These are phyloP conservation scores for Medauroidea extradentata DNA, from an alignment of 1,140 invertebrate genomes.

Conservation along the genomic window DNA sequence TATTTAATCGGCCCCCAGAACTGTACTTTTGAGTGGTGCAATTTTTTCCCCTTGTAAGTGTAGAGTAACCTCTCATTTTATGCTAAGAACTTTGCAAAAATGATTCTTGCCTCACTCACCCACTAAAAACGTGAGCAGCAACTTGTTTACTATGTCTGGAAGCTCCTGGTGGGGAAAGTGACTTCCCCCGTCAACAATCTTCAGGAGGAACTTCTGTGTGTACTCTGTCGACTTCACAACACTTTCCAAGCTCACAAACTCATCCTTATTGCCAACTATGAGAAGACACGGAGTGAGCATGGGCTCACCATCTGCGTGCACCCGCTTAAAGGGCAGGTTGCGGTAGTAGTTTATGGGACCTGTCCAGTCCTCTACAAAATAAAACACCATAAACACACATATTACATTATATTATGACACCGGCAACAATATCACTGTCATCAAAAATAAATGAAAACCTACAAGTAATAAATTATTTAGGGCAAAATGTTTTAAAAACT, in stretches of 20 bases:
- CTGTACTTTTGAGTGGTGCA: too few species aligned
- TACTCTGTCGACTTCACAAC: conserved; percentile 63
- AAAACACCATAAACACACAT: background rate
- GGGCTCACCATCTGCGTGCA: conserved; percentile 38
- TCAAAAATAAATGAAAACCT: too few species aligned
- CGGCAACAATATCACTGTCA: too few species aligned
- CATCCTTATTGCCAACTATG: conserved; percentile 61
- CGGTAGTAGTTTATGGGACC: conserved; percentile 76
- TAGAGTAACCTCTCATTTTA: too few species aligned
- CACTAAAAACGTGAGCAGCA: conserved; percentile 61
- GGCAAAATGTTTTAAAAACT: too few species aligned
- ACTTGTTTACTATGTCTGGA: conserved; percentile 60
- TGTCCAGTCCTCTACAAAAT: conserved; percentile 60
- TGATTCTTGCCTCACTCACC: conserved; percentile 36
- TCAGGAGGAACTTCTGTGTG: conserved; percentile 57
- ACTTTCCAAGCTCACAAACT: conserved; percentile 53
- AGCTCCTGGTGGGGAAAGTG: conserved; percentile 77
- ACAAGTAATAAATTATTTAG: too few species aligned
- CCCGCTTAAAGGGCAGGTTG: conserved; percentile 47
- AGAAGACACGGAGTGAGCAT: conserved; percentile 55
- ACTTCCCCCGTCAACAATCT: conserved; percentile 58
- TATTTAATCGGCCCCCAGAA: too few species aligned
- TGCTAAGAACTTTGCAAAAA: too few species aligned
- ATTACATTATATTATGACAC: too few species aligned
- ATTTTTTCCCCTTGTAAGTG: too few species aligned